Conservation (phyloP, 2,888 invertebrate genomes). For the Xestia ashworthii region DNA sequence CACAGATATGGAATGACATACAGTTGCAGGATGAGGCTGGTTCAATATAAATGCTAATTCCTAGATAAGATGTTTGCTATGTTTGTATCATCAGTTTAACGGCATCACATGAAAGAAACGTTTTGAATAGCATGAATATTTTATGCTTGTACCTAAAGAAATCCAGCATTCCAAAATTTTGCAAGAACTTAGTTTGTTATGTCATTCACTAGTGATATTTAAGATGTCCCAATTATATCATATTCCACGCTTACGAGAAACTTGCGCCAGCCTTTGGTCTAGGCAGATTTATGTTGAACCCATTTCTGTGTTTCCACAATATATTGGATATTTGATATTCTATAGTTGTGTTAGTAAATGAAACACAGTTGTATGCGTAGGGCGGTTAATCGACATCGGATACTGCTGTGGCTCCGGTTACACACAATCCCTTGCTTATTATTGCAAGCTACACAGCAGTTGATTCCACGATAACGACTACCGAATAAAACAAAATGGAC, state of each 20-base stretch:
- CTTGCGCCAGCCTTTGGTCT: constrained; percentile 33
- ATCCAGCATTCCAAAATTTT: neutral
- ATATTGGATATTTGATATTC: constrained; percentile 72
- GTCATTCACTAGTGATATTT: constrained; percentile 45
- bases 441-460: constrained; percentile 75
- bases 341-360: constrained; percentile 68
- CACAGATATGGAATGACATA: constrained; percentile 59
- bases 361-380: constrained; percentile 75
- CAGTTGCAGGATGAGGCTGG: constrained; percentile 70
- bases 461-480: constrained; percentile 68
- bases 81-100: constrained; percentile 51
- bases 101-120: constrained; percentile 33
- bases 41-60: constrained; percentile 88
- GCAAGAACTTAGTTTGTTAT: constrained; percentile 16
- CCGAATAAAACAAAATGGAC: constrained; percentile 15
- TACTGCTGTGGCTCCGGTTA: constrained; percentile 80
- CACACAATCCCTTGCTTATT: constrained; percentile 82
- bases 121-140: neutral
- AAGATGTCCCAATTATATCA: constrained; percentile 57
- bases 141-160: neutral
- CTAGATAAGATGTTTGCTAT: constrained; percentile 71
- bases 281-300: constrained; percentile 47
- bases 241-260: constrained; percentile 46
- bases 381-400: constrained; percentile 82
- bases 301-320: constrained; percentile 65